These are phyloP conservation scores for Oreochromis spilurus DNA, from an alignment of 2,113 vertebrate genomes.

Conservation along the genomic window DNA sequence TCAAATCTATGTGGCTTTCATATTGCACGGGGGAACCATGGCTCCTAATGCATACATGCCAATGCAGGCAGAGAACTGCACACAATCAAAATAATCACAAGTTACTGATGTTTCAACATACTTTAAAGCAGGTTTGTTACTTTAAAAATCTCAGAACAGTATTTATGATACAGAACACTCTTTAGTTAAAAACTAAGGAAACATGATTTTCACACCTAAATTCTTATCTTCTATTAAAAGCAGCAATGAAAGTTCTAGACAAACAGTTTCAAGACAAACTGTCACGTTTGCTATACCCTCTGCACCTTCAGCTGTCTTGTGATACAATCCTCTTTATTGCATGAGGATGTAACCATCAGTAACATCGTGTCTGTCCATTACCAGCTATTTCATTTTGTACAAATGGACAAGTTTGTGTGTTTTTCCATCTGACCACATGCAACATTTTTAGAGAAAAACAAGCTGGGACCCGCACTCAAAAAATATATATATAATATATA, in stretches of 20 bases:
- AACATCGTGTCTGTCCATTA: background rate
- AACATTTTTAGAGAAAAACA: background rate
- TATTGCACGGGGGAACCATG: background rate
- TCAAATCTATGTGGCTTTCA: background rate
- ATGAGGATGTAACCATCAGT: background rate
- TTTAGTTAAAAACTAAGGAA: background rate
- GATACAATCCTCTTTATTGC: background rate
- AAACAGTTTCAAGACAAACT: background rate
- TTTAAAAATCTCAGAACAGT: background rate
- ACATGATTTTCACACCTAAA: background rate
- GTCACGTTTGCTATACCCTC: background rate
- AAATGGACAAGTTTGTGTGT: background rate
- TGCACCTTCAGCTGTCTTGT: background rate
- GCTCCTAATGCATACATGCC: background rate
- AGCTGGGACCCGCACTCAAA: accelerated
- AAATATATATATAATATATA: background rate
- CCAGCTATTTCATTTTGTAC: background rate
- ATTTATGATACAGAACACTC: background rate
- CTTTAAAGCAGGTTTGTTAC: background rate
- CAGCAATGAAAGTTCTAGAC: background rate
- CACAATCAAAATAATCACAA: background rate
- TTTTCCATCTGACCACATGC: background rate
- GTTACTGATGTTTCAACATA: background rate
- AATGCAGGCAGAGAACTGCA: background rate
- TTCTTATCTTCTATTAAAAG: background rate